phyloP scores from a whole-genome alignment of 2,888 invertebrate species.

The Myopa tessellatipennis region DNA sequence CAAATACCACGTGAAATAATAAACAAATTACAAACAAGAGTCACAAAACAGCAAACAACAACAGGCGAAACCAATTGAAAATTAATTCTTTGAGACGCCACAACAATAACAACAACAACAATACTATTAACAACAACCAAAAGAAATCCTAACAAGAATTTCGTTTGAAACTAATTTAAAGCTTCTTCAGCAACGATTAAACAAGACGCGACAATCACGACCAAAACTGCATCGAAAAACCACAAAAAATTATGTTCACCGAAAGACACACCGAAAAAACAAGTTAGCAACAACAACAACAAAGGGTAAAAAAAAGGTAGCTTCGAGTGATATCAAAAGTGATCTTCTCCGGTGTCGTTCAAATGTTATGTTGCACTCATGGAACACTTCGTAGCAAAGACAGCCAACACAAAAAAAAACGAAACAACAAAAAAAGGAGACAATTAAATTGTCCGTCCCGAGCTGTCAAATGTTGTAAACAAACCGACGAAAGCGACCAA shows the following conservation, averaged over 20 bases:
- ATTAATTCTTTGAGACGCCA: not conserved
- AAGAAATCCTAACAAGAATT: not conserved
- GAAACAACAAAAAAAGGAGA: not conserved
- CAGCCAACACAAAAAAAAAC: no score
- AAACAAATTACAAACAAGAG: not conserved
- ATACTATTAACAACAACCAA: not conserved
- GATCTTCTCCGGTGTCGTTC: not conserved
- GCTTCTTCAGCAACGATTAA: constrained; percentile 21
- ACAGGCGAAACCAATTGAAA: not conserved
- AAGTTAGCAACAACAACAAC: constrained; percentile 2
- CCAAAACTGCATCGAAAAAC: not conserved
- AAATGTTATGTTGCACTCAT: constrained; percentile 10
- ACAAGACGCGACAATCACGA: constrained; percentile 38
- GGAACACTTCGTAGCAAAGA: not conserved
- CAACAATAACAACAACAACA: not conserved
- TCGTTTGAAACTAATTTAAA: constrained; percentile 33
- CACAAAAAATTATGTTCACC: no score
- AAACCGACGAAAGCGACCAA: not conserved
- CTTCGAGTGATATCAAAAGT: not conserved
- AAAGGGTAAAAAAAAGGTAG: not conserved
- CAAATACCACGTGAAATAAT: not conserved
- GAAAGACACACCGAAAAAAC: not conserved
- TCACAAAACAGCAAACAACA: not conserved
- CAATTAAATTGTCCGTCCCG: constrained; percentile 37
- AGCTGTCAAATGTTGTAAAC: constrained; percentile 35